Conservation (phyloP, 2,888 invertebrate species). For the Drosophila anomelani region DNA sequence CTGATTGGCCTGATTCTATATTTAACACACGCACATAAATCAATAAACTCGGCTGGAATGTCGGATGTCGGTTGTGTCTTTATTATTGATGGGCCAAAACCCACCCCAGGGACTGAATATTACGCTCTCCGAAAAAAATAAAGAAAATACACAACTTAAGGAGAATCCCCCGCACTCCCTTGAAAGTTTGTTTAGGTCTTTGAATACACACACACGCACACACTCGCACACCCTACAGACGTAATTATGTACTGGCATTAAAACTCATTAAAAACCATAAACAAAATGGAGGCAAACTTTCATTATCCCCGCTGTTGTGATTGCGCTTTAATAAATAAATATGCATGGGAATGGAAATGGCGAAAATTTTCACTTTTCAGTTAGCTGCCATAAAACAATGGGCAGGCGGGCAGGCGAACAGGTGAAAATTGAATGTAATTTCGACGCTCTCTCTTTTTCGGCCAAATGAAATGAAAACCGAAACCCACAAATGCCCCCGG, state of each 20-base stretch:
- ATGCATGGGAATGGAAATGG: slow-evolving; percentile 29
- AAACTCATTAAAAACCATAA: slow-evolving; percentile 75
- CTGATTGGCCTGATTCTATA: slow-evolving; percentile 52
- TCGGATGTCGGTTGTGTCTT: slow-evolving; percentile 28
- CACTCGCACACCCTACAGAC: background rate
- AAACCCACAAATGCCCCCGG: slow-evolving; percentile 59
- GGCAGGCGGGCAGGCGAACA: slow-evolving; percentile 31
- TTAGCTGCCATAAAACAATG: slow-evolving; percentile 38
- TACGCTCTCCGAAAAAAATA: slow-evolving; percentile 3
- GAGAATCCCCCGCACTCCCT: background rate
- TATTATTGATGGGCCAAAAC: slow-evolving; percentile 41
- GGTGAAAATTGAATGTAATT: slow-evolving; percentile 80
- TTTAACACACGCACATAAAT: slow-evolving; percentile 50
- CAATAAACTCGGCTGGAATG: slow-evolving; percentile 40
- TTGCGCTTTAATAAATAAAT: slow-evolving; percentile 19
- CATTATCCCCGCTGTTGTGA: slow-evolving; percentile 23
- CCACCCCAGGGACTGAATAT: slow-evolving; percentile 24
- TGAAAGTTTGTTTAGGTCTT: slow-evolving; percentile 30
- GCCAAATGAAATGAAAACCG: slow-evolving; percentile 51
- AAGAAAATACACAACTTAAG: slow-evolving; percentile 1
- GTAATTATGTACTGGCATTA: slow-evolving; percentile 23
- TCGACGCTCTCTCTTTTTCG: slow-evolving; percentile 41
- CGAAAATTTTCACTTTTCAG: slow-evolving; percentile 40
- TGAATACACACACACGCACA: slow-evolving; percentile 21
- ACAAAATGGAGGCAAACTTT: slow-evolving; percentile 48